Percentiles rank a stretch among this genome's conserved stretches.
phyloP scores from a whole-genome alignment of 1,140 invertebrate species.

The Pseudomyrmex pallidus region DNA sequence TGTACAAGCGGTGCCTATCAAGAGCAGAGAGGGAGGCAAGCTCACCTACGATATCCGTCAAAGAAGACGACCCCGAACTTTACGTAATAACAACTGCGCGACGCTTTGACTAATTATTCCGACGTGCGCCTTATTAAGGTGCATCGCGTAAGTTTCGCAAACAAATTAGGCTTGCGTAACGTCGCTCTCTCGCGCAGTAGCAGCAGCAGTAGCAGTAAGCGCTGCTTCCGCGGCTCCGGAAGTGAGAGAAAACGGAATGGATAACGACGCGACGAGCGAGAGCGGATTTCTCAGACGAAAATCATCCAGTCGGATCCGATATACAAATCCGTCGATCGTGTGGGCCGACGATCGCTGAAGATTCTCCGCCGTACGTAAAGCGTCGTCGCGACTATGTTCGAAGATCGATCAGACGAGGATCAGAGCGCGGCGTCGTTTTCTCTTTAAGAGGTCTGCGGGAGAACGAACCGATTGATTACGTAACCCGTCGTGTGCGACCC shows the following conservation, averaged over 20 bases:
- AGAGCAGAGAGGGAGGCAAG: conserved; percentile 1
- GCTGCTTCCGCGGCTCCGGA: not conserved
- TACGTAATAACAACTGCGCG: conserved; percentile 50
- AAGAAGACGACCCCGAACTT: conserved; percentile 14
- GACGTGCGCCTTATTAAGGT: conserved; percentile 48
- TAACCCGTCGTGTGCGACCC: conserved; percentile 12
- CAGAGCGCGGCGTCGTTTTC: conserved; percentile 25
- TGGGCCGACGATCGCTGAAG: not conserved
- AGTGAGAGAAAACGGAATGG: not conserved
- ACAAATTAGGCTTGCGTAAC: conserved; percentile 47
- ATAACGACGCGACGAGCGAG: conserved; percentile 22
- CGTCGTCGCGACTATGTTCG: not conserved
- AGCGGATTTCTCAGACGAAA: not conserved
- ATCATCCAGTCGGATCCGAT: not conserved
- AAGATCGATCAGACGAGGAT: conserved; percentile 36
- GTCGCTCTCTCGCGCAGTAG: not conserved
- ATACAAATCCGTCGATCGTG: conserved; percentile 23
- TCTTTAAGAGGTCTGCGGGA: not conserved
- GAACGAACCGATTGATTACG: conserved; percentile 50
- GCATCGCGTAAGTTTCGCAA: conserved; percentile 33
- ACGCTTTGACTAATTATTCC: conserved; percentile 53
- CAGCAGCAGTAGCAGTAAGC: no score
- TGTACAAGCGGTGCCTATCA: not conserved
- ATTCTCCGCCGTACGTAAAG: conserved; percentile 16
- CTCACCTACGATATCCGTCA: conserved; percentile 31